phyloP scores from a whole-genome alignment of 2,888 invertebrate species.

The Andrena bicolor region DNA sequence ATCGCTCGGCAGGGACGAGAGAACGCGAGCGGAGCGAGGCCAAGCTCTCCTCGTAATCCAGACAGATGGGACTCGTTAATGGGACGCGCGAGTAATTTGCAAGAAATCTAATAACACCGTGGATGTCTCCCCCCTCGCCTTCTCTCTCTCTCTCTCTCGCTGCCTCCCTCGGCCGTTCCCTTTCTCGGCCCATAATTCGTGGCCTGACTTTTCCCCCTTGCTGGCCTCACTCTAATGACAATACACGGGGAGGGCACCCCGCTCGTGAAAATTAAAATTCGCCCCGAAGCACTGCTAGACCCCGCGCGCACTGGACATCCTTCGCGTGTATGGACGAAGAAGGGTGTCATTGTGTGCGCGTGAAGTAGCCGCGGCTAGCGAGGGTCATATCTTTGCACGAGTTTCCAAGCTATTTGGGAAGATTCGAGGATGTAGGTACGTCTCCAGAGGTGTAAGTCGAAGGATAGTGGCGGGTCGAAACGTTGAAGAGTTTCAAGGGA shows the following conservation, averaged over 20 bases:
- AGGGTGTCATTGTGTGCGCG: conserved; percentile 9
- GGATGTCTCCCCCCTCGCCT: conserved; percentile 46
- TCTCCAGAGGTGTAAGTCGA: background rate
- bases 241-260: conserved; percentile 72
- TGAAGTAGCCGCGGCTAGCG: conserved; percentile 17
- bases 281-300: conserved; percentile 64
- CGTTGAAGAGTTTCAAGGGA: background rate
- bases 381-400: background rate
- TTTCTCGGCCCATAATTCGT: conserved; percentile 70
- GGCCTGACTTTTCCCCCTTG: conserved; percentile 64
- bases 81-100: conserved; percentile 81
- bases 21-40: conserved; percentile 58
- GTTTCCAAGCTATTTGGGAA: background rate
- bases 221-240: conserved; percentile 75
- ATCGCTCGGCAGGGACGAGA: conserved; percentile 58
- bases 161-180: conserved; percentile 17
- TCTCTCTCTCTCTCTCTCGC: background rate
- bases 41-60: conserved; percentile 76
- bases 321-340: conserved; percentile 24
- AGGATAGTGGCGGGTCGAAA: background rate
- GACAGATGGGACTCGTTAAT: conserved; percentile 81
- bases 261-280: conserved; percentile 78
- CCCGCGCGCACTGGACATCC: conserved; percentile 31
- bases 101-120: conserved; percentile 81
- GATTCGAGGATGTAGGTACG: too few species aligned